Conservation (phyloP, 1,140 invertebrate species). For the Drosophila littoralis region DNA sequence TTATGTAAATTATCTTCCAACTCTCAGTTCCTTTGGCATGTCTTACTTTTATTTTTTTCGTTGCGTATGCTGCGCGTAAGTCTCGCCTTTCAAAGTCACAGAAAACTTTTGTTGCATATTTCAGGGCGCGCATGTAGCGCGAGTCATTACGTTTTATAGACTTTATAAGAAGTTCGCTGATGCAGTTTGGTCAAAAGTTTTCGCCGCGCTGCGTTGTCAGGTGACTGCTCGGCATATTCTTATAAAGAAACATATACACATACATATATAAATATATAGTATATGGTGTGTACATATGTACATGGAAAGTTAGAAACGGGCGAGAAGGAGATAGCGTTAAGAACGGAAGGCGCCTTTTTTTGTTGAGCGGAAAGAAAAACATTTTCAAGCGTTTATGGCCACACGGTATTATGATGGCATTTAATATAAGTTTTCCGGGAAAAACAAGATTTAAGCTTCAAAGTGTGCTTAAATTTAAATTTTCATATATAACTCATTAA, state of each 20-base stretch:
- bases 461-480: not conserved
- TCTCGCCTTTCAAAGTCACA: slow-evolving; percentile 60
- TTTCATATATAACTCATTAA: not conserved
- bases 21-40: slow-evolving; percentile 5
- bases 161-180: slow-evolving; percentile 78
- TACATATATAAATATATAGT: slow-evolving; percentile 13
- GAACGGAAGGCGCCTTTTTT: slow-evolving; percentile 25
- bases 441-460: not conserved
- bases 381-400: slow-evolving; percentile 34
- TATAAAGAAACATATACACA: slow-evolving; percentile 9
- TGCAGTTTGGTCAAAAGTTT: slow-evolving; percentile 76
- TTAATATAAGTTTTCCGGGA: slow-evolving; percentile 22
- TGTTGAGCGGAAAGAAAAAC: slow-evolving; percentile 33
- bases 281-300: slow-evolving; percentile 4
- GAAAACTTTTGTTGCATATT: slow-evolving; percentile 76
- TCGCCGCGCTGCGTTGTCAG: slow-evolving; percentile 50
- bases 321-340: not conserved
- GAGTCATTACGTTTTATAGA: slow-evolving; percentile 82
- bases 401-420: slow-evolving; percentile 26
- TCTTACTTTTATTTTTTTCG: slow-evolving; percentile 14
- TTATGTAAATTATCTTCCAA: slow-evolving; percentile 42
- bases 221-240: slow-evolving; percentile 21
- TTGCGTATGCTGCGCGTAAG: not conserved
- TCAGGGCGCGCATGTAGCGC: slow-evolving; percentile 69
- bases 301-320: not conserved